phyloP scores from a whole-genome alignment of 1,140 invertebrate species.

The Dolichoris vasculosae region DNA sequence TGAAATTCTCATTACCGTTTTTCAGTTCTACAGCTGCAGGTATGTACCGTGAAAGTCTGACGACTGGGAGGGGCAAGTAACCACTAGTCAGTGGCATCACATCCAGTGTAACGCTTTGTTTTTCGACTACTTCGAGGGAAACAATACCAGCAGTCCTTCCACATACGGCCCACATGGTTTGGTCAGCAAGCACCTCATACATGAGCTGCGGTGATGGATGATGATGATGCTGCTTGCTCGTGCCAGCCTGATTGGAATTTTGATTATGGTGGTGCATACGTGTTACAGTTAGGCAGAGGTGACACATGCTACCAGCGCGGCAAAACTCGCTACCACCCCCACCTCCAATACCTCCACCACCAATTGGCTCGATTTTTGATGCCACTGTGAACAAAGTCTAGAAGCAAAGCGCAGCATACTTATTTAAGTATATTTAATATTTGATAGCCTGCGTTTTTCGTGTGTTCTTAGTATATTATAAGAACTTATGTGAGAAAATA shows the following conservation, averaged over 20 bases:
- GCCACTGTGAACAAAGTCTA: constrained; percentile 89
- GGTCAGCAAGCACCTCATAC: constrained; percentile 94
- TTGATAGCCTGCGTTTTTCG: too few relatives aligned
- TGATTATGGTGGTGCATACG: constrained; percentile 68
- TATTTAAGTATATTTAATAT: too few relatives aligned
- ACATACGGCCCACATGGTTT: constrained; percentile 93
- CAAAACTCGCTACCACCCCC: constrained; percentile 86
- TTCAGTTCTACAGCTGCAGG: constrained; percentile 80
- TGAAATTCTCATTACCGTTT: constrained; percentile 74
- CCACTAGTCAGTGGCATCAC: constrained; percentile 93
- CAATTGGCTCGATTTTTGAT: constrained; percentile 86
- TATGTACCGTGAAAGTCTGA: constrained; percentile 93
- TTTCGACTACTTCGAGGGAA: constrained; percentile 81
- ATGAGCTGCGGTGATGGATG: constrained; percentile 81
- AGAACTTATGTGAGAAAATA: too few relatives aligned
- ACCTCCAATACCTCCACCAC: constrained; percentile 79
- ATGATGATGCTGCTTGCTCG: constrained; percentile 61
- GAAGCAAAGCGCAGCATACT: constrained; percentile 57
- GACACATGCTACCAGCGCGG: constrained; percentile 90
- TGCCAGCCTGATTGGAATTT: constrained; percentile 73
- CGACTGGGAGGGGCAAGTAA: constrained; percentile 89
- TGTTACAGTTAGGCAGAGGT: constrained; percentile 85
- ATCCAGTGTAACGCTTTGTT: constrained; percentile 87
- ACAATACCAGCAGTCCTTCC: constrained; percentile 91
- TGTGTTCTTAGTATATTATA: too few relatives aligned